Base-by-base conservation (phyloP, 2,888 invertebrate genomes). In the Nomada ruficornis region DNA sequence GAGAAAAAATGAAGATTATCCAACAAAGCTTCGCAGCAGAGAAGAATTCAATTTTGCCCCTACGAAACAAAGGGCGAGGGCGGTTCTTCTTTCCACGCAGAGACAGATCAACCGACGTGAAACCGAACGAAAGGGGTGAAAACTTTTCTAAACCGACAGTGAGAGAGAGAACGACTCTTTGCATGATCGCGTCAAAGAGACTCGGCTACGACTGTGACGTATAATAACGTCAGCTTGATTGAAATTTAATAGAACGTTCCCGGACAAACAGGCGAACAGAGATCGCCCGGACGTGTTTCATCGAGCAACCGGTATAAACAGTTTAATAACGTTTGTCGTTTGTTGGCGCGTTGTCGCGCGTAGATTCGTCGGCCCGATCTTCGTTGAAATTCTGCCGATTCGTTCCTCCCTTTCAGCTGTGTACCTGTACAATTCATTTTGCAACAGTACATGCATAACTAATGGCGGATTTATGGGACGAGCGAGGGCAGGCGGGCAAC, bases 371-470 rank as follows among this genome's bases (percentile, higher is more conserved):
- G 11, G 13, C 23, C 11, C 57, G 44, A 47, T 57, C 57, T n/a
- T 23, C 23, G 15, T 52, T 18, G n/a, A 69, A 54, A n/a, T 70
- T 50, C 15, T 23, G 11, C 18, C 59, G 69, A 70, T 47, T 69
- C 63, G 42, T 20, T 36, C n/a, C 69, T n/a, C 47, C 47, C 29
- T 5, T 3, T 44, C 11, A 10, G 2, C 36, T 20, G 64, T 42
- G 44, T 80, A 67, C 67, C 75, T 71, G 74, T 74, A 57, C 71
- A 75, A 82, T 82, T 80, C 74, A 80, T 82, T 82, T 71, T 67
- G 74, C 82, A 80, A 75, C 70, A 65, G 57, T n/a, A 15, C 70
- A 63, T 75, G 80, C 74, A 82, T 82, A 75, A 44, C 76, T 77
- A 80, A 80, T 76, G 54, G 60, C 1, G 70, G 60, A 77, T 80